Evolutionary conservation across 2,797 vertebrate species (phyloP).

Genomic region (Apodemus agrarius): DNA sequence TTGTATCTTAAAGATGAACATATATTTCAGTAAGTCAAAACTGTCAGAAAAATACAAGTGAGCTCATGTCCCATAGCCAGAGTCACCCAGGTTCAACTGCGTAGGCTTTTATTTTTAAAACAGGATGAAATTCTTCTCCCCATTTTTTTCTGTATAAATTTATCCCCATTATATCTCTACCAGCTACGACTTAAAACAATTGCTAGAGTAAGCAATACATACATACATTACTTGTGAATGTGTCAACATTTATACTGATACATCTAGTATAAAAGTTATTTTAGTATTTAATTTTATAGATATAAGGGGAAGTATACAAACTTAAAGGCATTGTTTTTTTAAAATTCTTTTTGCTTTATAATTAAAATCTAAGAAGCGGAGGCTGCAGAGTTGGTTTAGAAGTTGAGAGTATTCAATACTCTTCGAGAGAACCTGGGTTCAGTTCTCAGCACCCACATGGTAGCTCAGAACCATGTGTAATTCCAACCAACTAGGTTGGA

Average conservation of each 20-base stretch:
- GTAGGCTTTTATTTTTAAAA: conserved; percentile 48
- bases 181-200: neutral
- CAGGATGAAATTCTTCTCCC: neutral
- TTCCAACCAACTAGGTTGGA: neutral
- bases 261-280: neutral
- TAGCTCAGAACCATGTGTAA: neutral
- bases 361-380: neutral
- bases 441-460: neutral
- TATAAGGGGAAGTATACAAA: conserved; percentile 18
- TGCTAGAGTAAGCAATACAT: neutral
- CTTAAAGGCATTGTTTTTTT: conserved; percentile 9
- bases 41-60: neutral
- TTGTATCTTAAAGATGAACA: conserved; percentile 2
- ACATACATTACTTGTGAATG: neutral
- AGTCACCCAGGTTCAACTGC: neutral
- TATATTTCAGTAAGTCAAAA: conserved; percentile 58
- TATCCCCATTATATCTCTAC: neutral
- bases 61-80: neutral
- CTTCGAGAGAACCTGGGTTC: neutral
- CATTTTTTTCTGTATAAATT: neutral
- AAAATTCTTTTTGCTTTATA: conserved; percentile 51
- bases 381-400: neutral
- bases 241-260: neutral
- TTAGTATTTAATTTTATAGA: conserved; percentile 50
- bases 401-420: neutral